phyloP scores from a whole-genome alignment of 2,113 vertebrate genomes.

The Miniopterus natalensis region DNA sequence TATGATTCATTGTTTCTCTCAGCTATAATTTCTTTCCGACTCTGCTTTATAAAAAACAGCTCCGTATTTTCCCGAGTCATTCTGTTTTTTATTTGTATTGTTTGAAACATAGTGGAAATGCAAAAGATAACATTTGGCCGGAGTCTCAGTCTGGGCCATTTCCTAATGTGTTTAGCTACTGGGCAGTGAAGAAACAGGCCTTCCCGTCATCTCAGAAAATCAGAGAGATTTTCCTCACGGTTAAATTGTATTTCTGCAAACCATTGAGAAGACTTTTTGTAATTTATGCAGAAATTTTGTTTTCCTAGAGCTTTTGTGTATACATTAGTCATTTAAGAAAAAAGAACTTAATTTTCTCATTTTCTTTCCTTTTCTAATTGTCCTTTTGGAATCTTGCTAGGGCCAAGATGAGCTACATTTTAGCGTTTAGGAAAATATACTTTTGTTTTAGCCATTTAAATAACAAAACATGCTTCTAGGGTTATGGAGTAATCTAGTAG shows the following conservation, averaged over 20 bases:
- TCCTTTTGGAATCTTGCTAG: slow-evolving; percentile 53
- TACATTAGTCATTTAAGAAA: slow-evolving; percentile 36
- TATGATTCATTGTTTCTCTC: slow-evolving; percentile 19
- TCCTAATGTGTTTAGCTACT: slow-evolving; percentile 50
- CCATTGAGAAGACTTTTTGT: slow-evolving; percentile 25
- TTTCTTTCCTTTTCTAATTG: slow-evolving; percentile 19
- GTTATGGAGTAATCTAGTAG: neutral
- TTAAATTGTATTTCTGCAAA: slow-evolving; percentile 75
- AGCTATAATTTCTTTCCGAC: slow-evolving; percentile 27
- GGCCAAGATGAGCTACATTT: neutral
- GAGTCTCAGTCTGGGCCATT: slow-evolving; percentile 68
- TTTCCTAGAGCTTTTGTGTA: slow-evolving; percentile 35
- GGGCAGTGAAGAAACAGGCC: slow-evolving; percentile 63
- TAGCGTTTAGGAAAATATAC: neutral
- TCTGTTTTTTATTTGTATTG: neutral
- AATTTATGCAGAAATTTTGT: slow-evolving; percentile 44
- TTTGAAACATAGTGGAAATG: slow-evolving; percentile 50
- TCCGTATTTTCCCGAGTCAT: slow-evolving; percentile 65
- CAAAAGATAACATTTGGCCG: slow-evolving; percentile 45
- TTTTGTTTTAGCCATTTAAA: slow-evolving; percentile 32
- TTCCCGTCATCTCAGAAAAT: slow-evolving; percentile 22
- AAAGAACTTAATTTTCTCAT: slow-evolving; percentile 54
- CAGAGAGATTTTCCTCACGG: slow-evolving; percentile 68
- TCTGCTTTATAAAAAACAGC: slow-evolving; percentile 24
- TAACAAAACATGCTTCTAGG: neutral